Conservation (phyloP, 2,113 vertebrate species). For the Oxygymnocypris stewartii region DNA sequence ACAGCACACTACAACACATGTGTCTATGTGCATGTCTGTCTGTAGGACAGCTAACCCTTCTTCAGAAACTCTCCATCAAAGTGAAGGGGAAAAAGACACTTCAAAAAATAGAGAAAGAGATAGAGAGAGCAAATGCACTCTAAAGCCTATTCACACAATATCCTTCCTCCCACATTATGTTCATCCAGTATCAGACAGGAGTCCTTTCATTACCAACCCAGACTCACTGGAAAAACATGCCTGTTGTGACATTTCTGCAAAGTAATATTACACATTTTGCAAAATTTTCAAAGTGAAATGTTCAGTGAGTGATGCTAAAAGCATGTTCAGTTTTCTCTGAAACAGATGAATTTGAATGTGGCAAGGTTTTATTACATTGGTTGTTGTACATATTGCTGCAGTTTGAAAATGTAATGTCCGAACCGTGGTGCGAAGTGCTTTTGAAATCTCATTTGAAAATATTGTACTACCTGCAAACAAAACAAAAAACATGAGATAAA, state of each 20-base stretch:
- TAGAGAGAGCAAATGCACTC: conserved; percentile 30
- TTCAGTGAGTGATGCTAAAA: neutral
- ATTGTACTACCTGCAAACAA: neutral
- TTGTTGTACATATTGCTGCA: neutral
- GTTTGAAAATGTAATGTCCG: neutral
- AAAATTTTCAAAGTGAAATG: neutral
- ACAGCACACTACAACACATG: neutral
- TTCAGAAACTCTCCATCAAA: conserved; percentile 27
- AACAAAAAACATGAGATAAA: neutral
- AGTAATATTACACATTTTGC: neutral
- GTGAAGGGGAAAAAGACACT: conserved; percentile 32
- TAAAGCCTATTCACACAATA: conserved; percentile 29
- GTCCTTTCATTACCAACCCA: neutral
- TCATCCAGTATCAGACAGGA: conserved; percentile 25
- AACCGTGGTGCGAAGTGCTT: neutral
- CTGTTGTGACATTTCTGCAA: neutral
- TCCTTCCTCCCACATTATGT: conserved; percentile 38
- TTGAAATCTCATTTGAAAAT: too few relatives aligned
- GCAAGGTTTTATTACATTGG: too few relatives aligned
- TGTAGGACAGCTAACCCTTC: neutral
- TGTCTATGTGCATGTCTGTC: conserved; percentile 2
- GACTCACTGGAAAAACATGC: neutral
- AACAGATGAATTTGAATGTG: neutral
- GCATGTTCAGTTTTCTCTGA: neutral
- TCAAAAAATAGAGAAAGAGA: conserved; percentile 21